phyloP scores from a whole-genome alignment of 2,888 invertebrate species.

The Tipula unca region DNA sequence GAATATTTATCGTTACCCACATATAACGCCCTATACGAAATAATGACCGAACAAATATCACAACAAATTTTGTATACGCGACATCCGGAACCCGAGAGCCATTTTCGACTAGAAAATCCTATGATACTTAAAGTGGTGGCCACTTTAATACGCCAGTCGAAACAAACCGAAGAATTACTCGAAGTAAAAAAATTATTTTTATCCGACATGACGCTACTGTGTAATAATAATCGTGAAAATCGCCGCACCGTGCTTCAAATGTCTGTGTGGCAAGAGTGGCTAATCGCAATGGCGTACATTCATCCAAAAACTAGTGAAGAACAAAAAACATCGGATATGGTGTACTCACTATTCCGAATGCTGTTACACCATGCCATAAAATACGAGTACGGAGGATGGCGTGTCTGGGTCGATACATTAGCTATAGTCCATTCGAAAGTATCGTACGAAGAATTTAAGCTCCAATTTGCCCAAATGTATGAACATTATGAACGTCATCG shows the following conservation, averaged over 20 bases:
- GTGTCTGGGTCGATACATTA: conserved; percentile 99
- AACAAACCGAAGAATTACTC: conserved; percentile 80
- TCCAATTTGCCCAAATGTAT: conserved; percentile 96
- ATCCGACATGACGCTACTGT: conserved; percentile 95
- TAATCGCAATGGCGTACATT: conserved; percentile 97
- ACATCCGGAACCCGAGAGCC: conserved; percentile 92
- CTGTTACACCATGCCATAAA: conserved; percentile 97
- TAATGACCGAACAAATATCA: conserved; percentile 94
- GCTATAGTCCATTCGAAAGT: conserved; percentile 99
- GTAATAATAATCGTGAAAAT: conserved; percentile 96
- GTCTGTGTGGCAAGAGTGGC: conserved; percentile 99
- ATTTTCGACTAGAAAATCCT: conserved; percentile 91
- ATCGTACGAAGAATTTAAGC: conserved; percentile 95
- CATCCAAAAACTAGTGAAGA: conserved; percentile 93
- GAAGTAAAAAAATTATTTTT: conserved; percentile 95
- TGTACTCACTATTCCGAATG: conserved; percentile 95
- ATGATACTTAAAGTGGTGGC: conserved; percentile 99
- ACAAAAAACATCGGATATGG: conserved; percentile 95
- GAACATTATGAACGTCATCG: conserved; percentile 91
- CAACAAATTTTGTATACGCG: conserved; percentile 89
- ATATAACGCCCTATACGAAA: conserved; percentile 98
- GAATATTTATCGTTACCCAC: conserved; percentile 87
- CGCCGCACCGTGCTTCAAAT: conserved; percentile 95
- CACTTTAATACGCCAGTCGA: conserved; percentile 91
- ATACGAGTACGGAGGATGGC: conserved; percentile 98